Base-by-base conservation (phyloP, 2,797 vertebrate genomes). In the Amphiprion clarkii region DNA sequence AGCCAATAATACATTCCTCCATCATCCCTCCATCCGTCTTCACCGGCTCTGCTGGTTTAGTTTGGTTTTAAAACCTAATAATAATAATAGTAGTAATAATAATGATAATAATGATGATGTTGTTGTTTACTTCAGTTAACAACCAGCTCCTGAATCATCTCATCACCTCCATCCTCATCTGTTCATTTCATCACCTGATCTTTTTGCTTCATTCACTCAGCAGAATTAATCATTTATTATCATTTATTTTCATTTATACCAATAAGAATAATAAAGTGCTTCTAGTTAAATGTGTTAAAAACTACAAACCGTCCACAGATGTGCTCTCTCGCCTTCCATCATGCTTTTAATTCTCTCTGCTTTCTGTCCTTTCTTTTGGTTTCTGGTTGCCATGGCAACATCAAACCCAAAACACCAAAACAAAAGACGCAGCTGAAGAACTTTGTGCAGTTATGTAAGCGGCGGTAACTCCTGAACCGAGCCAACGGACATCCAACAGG, bases 1-100 rank as follows among this genome's bases (percentile, higher is more conserved):
- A 83, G 84, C 85, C 87, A 90, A 88, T 86, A 89, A 86, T 84
- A 87, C 85, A 87, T 84, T 76, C 76, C 74, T 90, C 80, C 75
- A 68, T 71, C 78, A 66, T 85, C 58, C 56, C 40, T 85, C 21
- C 31, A 7, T 31, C 31, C 31, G 5, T 31, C 31, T 6, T 31
- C 27, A 27, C 27, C 36, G 23, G 12, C 49, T 27, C 19, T 23
- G 12, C 48, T 60, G 29, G 7, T 27, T 40, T 8, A 52, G 21
- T 31, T 48, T 2, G 46, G 16, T 31, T 60, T 56, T 44, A 12
- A 52, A 13, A 3, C 27, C 27, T 1, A 12, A 1, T 11, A 27
- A 27, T 27, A 27, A 27, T 27, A 2, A 27, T 27, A 27, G 4
- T 27, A 27, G 3, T 27, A 27, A 4, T 27, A 27, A 13, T 8